Conservation (phyloP, 2,113 vertebrate genomes). For the Formicarius rufipectus region DNA sequence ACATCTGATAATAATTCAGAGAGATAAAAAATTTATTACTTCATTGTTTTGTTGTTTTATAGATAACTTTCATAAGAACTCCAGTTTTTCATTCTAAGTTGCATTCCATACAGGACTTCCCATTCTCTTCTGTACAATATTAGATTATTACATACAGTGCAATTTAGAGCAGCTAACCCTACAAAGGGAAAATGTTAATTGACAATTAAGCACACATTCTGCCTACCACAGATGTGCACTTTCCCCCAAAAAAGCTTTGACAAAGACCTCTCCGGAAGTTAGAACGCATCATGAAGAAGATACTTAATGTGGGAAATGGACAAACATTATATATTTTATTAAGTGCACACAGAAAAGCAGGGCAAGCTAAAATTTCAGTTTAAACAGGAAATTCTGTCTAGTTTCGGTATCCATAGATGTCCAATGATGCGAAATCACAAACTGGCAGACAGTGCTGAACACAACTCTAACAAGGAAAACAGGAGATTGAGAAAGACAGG, state of each 20-base stretch:
- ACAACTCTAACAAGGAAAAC: neutral
- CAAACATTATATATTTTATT: neutral
- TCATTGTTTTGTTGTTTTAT: neutral
- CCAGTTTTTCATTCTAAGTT: neutral
- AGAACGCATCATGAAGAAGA: neutral
- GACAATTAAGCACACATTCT: neutral
- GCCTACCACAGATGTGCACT: neutral
- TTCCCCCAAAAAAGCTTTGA: neutral
- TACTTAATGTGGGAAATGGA: neutral
- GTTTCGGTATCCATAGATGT: neutral
- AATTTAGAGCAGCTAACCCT: neutral
- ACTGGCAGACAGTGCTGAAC: neutral
- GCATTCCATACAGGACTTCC: neutral
- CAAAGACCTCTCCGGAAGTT: neutral
- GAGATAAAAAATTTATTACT: neutral
- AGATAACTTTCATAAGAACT: neutral
- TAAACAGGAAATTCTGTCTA: constrained; percentile 3
- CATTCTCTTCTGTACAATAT: neutral
- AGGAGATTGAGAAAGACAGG: neutral
- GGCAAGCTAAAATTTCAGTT: neutral
- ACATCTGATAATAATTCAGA: neutral
- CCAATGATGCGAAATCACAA: neutral
- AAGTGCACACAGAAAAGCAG: neutral
- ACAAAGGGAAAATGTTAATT: neutral
- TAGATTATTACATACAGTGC: neutral